Conservation (phyloP, 2,888 invertebrate genomes). For the Orchesella flavescens region DNA sequence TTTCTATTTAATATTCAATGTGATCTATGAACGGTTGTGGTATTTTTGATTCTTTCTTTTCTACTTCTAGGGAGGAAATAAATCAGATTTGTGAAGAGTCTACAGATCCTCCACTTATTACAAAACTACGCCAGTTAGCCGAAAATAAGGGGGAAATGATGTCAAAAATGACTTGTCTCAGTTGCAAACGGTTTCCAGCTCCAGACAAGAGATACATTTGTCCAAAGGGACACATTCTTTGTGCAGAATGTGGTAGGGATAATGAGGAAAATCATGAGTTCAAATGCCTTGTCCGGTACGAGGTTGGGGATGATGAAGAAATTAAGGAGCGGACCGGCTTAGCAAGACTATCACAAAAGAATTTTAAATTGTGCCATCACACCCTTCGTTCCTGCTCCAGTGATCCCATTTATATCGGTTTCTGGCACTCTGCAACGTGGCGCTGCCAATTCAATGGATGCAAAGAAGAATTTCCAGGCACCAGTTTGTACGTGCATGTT, state of each 20-base stretch:
- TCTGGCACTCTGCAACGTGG: not conserved
- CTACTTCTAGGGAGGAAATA: no score
- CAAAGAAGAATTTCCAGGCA: no score
- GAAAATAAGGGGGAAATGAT: not conserved
- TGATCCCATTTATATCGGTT: no score
- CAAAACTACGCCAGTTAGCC: not conserved
- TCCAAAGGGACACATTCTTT: constrained; percentile 9
- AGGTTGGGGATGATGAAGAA: not conserved
- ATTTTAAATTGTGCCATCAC: no score
- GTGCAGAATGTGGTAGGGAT: not conserved
- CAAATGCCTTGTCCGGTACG: constrained; percentile 6
- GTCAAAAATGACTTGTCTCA: not conserved
- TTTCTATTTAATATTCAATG: no score
- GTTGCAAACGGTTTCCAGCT: not conserved
- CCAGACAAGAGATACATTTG: constrained; percentile 5
- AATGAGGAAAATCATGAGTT: not conserved
- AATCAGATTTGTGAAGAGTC: no score
- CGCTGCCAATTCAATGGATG: no score
- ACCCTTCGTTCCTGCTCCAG: no score
- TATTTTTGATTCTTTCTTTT: no score
- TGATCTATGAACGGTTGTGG: no score
- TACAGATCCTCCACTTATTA: no score
- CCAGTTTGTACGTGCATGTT: no score
- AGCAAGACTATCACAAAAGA: not conserved
- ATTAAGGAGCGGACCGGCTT: not conserved